Evolutionary conservation across 2,888 invertebrate genomes (phyloP).

Genomic region (Platypus cylindrus): DNA sequence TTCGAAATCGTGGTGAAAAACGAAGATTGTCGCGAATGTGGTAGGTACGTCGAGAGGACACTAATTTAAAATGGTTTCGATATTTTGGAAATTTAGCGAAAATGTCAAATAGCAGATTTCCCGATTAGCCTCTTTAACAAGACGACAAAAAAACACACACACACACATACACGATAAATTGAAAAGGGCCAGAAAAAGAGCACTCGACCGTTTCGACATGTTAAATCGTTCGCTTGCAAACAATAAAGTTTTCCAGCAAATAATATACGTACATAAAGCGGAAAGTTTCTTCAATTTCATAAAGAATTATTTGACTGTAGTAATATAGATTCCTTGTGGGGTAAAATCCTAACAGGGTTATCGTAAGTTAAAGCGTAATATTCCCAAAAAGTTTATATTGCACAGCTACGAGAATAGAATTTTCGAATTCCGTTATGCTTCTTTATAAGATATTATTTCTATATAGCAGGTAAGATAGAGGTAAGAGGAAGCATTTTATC

Average conservation of each 20-base stretch:
- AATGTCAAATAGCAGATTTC: too few species aligned
- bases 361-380: conserved; percentile 15
- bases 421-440: conserved; percentile 9
- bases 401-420: conserved; percentile 13
- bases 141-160: too few species aligned
- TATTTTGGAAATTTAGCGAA: too few species aligned
- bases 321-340: conserved; percentile 10
- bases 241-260: conserved; percentile 4
- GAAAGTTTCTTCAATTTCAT: conserved; percentile 10
- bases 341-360: conserved; percentile 12
- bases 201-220: too few species aligned
- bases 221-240: conserved; percentile 2
- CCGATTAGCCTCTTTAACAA: too few species aligned
- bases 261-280: conserved; percentile 7
- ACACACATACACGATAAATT: too few species aligned
- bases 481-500: conserved; percentile 12
- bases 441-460: conserved; percentile 10
- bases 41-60: too few species aligned
- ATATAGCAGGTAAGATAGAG: conserved; percentile 5
- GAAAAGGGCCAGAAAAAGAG: too few species aligned
- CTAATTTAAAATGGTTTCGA: too few species aligned
- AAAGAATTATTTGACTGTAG: conserved; percentile 10
- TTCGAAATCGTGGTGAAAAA: too few species aligned
- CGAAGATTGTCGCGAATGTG: too few species aligned
- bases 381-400: conserved; percentile 14